phyloP scores from a whole-genome alignment of 2,113 vertebrate genomes.

The Morone chrysops region DNA sequence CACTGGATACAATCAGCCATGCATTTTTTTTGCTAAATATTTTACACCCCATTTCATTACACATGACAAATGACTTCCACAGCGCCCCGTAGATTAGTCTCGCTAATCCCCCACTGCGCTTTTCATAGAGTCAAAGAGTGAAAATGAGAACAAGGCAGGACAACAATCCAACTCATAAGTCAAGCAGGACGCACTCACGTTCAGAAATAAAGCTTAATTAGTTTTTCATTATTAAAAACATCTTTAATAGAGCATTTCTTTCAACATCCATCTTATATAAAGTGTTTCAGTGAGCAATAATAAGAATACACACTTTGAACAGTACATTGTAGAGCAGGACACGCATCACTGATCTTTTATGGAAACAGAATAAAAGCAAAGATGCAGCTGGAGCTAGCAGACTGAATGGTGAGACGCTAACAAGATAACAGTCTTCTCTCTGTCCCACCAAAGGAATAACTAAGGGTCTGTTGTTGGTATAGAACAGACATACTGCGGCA shows the following conservation, averaged over 20 bases:
- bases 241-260: slow-evolving; percentile 75
- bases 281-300: slow-evolving; percentile 65
- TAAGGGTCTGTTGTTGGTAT: slow-evolving; percentile 8
- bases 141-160: slow-evolving; percentile 40
- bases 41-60: slow-evolving; percentile 50
- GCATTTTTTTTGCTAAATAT: slow-evolving; percentile 19
- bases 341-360: slow-evolving; percentile 27
- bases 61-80: slow-evolving; percentile 42
- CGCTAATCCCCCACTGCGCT: slow-evolving; percentile 26
- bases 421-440: slow-evolving; percentile 21
- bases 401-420: slow-evolving; percentile 34
- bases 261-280: slow-evolving; percentile 67
- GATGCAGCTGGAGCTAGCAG: slow-evolving; percentile 1
- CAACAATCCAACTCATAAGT: slow-evolving; percentile 39
- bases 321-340: slow-evolving; percentile 12
- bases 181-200: not conserved
- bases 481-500: slow-evolving; percentile 19
- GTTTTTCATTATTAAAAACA: slow-evolving; percentile 63
- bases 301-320: slow-evolving; percentile 49
- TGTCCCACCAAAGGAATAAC: slow-evolving; percentile 18
- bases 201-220: slow-evolving; percentile 34
- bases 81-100: slow-evolving; percentile 33
- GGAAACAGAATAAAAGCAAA: slow-evolving; percentile 18
- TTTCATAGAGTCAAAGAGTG: slow-evolving; percentile 16
- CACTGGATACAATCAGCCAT: slow-evolving; percentile 20